Evolutionary conservation across 2,113 vertebrate species (phyloP), one percentile per base, ranked within the genome.

Genomic region (Tricholaema leucomelas): DNA sequence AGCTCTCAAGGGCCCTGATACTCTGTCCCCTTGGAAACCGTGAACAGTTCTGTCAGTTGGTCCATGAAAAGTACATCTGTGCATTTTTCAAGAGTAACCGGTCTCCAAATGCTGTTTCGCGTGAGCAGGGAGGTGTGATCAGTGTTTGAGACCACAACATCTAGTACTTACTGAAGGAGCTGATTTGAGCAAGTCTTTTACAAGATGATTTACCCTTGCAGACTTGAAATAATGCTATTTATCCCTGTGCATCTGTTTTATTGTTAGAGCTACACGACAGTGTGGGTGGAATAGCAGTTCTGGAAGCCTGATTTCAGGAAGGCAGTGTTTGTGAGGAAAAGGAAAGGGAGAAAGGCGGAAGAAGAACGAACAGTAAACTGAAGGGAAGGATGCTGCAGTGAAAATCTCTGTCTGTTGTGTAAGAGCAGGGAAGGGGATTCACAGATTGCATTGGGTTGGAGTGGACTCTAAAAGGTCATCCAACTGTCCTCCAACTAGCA

Each of bases 1-100:
- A 80, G 19, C 21, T 91, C 21, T 65, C 8, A 20, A 23, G 3
- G 9, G 7, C 28, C 28, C 13, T 63, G 52, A 27, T 52, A 5
- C 59, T 67, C 7, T 28, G 38, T 60, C 24, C 4, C 67, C 6
- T 59, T 76, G 55, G 36, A 64, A 59, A 65, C 55, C 17, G 40
- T 23, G 18, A 87, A 18, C 20, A 31, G 4, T 52, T 69, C 10
- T 80, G 23, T 44, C 48, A 38, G 1, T 69, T 80, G 3, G 17
- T 59, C 80, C 0, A 0, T 65, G 13, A 74, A 84, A 70, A 52
- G 16, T 1, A 4, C 3, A 11, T 36, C 40, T 50, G 11, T 88
- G 24, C 17, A 30, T 38, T 27, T 46, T 81, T 4, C 23, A 23
- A 33, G 48, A 8, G 6, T 15, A 61, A 8, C 55, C 35, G 36